Evolutionary conservation across 1,140 invertebrate species (phyloP), one percentile per base, ranked within the genome.

Genomic region (Cataglyphis hispanica): DNA sequence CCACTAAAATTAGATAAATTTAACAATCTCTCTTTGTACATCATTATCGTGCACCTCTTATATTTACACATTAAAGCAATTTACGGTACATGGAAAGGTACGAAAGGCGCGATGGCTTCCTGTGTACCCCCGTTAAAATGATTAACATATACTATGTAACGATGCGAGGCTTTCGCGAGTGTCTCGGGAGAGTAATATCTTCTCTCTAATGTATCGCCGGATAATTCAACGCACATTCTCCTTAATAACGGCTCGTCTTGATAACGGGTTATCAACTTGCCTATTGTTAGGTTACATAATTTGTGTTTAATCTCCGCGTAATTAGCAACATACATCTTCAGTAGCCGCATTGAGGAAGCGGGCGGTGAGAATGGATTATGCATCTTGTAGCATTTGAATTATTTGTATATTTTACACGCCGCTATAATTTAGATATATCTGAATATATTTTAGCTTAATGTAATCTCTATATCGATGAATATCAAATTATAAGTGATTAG

Each of bases 221-320:
- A 70, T 72, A 81, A 81, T 81, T 81, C 50, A 50, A 72, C 37
- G 31, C 16, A 63, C 66, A 25, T 37, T 31, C n/a, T 76, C 83
- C 72, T 76, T 85, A 61, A 46, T 61, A 46, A n/a, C n/a, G 75
- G 25, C 84, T 67, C 37, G 3, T 46, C n/a, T 40, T 27, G 67
- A 72, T 74, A 74, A 61, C 78, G 25, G 67, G 34, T 74, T 83
- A 83, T 83, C 67, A 53, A 72, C 53, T 83, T 80, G 74, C 63
- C 61, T 58, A 85, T 85, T 77, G 83, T 77, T 84, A 63, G n/a
- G 46, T 84, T 66, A 77, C 72, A 60, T 66, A 77, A 83, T 83
- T 83, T 74, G 78, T 72, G 78, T 83, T 83, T 74, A 83, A 83
- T 83, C 78, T 83, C 53, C 22, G 67, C 66, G 27, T 83, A 83